Conservation (phyloP, 2,888 invertebrate genomes). For the Mythimna vitellina region DNA sequence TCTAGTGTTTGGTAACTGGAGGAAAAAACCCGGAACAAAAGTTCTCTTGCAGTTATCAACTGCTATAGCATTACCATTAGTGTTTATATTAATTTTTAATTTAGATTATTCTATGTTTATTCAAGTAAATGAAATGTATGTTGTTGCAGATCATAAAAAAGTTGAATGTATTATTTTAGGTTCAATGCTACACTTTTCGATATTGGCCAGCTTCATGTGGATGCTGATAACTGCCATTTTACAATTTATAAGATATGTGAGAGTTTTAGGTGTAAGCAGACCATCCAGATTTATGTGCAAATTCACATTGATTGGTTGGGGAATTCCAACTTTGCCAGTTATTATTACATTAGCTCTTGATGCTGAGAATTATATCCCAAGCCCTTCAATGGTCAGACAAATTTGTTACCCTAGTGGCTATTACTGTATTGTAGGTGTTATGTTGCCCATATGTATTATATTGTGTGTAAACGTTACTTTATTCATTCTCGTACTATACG, state of each 20-base stretch:
- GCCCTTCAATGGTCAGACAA: constrained; percentile 66
- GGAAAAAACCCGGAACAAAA: constrained; percentile 92
- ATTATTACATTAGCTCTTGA: constrained; percentile 83
- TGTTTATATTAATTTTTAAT: constrained; percentile 83
- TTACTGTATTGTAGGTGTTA: constrained; percentile 86
- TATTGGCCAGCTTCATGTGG: constrained; percentile 93
- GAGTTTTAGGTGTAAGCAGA: constrained; percentile 90
- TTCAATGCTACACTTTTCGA: constrained; percentile 92
- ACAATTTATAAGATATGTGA: constrained; percentile 93
- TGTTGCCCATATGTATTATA: constrained; percentile 89
- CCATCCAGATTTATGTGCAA: constrained; percentile 92
- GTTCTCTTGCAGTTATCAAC: constrained; percentile 92
- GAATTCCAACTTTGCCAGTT: constrained; percentile 90
- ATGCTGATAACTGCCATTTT: constrained; percentile 93
- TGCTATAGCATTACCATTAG: constrained; percentile 91
- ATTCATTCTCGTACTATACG: constrained; percentile 89
- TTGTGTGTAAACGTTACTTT: constrained; percentile 88
- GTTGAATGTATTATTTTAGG: constrained; percentile 91
- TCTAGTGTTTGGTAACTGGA: constrained; percentile 90
- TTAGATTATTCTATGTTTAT: constrained; percentile 77
- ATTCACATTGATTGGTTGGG: constrained; percentile 92
- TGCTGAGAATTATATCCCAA: constrained; percentile 85
- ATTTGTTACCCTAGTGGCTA: constrained; percentile 90
- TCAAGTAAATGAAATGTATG: constrained; percentile 68
- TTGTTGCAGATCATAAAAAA: constrained; percentile 71